A percentile compares a stretch with the other conserved stretches of the same genome.
Conservation (phyloP, 1,140 invertebrate species). For the Tetraneura akinire region DNA sequence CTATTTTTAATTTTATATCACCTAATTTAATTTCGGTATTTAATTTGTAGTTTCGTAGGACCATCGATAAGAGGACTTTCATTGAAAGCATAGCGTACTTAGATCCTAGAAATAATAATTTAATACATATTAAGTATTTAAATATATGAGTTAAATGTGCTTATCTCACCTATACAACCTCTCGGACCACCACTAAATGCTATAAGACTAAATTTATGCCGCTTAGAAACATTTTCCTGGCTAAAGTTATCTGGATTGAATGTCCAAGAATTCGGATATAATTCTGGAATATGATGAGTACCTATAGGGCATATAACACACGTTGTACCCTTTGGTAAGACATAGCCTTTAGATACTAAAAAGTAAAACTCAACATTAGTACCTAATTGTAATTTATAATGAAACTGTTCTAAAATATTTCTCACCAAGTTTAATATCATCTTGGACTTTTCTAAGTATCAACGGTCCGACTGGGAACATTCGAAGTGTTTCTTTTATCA, state of each 20-base stretch:
- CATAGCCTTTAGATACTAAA: neutral
- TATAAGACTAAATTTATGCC: constrained; percentile 58
- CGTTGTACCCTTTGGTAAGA: constrained; percentile 11
- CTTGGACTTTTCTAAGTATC: constrained; percentile 61
- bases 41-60: constrained; percentile 53
- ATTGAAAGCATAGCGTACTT: constrained; percentile 55
- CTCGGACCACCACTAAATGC: constrained; percentile 62
- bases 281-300: constrained; percentile 61
- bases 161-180: constrained; percentile 61
- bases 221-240: constrained; percentile 59
- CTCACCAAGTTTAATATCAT: constrained; percentile 58
- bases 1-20: constrained; percentile 54
- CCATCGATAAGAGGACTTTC: constrained; percentile 53
- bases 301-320: constrained; percentile 59
- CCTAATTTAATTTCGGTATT: constrained; percentile 53
- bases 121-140: neutral
- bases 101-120: constrained; percentile 48
- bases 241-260: constrained; percentile 65
- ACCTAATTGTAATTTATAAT: too few species aligned
- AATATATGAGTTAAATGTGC: neutral
- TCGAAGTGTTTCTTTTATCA: constrained; percentile 65
- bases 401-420: neutral
- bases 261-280: constrained; percentile 62
- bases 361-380: too few species aligned
- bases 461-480: constrained; percentile 66